Evolutionary conservation across 2,113 vertebrate species (phyloP).

Genomic region (Caretta caretta): DNA sequence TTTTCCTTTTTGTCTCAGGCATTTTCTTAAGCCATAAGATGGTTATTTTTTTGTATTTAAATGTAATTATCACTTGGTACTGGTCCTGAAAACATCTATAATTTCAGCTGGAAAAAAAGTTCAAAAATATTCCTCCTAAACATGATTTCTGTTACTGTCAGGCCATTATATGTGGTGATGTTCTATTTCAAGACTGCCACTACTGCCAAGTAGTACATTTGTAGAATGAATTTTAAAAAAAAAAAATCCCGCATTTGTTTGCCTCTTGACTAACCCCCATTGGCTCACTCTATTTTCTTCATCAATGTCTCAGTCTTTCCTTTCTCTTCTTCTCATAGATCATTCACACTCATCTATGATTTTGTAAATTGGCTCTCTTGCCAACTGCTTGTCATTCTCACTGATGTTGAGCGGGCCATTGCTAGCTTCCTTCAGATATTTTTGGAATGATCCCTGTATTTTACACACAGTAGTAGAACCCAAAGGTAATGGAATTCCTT

Average conservation of each 20-base stretch:
- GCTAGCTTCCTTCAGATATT: not conserved
- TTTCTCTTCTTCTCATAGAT: not conserved
- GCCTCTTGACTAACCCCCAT: not conserved
- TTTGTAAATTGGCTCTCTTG: not conserved
- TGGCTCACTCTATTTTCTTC: not conserved
- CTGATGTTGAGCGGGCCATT: not conserved
- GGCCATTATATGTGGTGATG: not conserved
- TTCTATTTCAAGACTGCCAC: not conserved
- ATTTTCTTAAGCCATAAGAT: not conserved
- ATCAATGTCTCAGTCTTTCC: not conserved
- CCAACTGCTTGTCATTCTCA: not conserved
- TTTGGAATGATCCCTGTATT: not conserved
- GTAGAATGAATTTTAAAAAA: not conserved
- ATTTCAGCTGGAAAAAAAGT: not conserved
- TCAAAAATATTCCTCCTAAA: not conserved
- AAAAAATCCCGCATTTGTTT: not conserved
- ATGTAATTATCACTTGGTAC: not conserved
- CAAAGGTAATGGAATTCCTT: not conserved
- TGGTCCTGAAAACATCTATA: not conserved
- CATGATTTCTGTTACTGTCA: not conserved
- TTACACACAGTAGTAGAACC: not conserved
- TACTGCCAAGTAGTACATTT: not conserved
- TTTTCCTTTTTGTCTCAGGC: not conserved
- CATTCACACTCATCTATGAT: not conserved
- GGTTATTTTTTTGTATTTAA: conserved; percentile 20